These are phyloP conservation scores for Mactra quadrangularis DNA, from an alignment of 1,140 invertebrate species.

Conservation along the genomic window DNA sequence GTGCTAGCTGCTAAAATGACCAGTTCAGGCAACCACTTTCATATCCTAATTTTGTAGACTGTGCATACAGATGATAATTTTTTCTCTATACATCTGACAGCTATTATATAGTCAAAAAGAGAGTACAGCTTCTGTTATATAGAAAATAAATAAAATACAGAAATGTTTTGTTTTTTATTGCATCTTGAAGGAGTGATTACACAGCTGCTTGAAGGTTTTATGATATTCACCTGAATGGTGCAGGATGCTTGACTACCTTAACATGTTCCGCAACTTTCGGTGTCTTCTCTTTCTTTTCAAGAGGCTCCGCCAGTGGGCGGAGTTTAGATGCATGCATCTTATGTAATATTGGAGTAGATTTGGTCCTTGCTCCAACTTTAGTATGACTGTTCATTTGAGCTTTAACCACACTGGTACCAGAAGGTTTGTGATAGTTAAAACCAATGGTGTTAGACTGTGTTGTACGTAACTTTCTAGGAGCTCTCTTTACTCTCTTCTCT, in stretches of 20 bases:
- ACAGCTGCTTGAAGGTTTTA: background rate
- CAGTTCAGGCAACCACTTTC: too few species aligned
- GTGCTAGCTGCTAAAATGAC: too few species aligned
- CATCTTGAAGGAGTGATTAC: conserved; percentile 28
- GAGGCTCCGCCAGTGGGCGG: conserved; percentile 3
- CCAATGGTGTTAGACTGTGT: conserved; percentile 24
- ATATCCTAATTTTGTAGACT: too few species aligned
- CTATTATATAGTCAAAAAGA: too few species aligned
- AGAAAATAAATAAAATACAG: background rate
- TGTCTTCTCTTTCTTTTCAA: conserved; percentile 32
- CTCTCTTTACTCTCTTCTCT: conserved; percentile 30
- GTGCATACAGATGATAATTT: too few species aligned
- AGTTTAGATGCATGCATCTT: background rate
- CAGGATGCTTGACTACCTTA: conserved; percentile 67
- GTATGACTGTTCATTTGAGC: conserved; percentile 41
- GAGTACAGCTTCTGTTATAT: conserved; percentile 35
- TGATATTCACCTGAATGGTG: conserved; percentile 68
- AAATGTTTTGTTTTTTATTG: conserved; percentile 3
- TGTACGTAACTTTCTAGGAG: conserved; percentile 45
- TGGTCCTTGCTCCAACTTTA: conserved; percentile 4
- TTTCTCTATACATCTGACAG: too few species aligned
- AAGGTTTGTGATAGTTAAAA: conserved; percentile 18
- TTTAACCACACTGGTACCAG: conserved; percentile 42
- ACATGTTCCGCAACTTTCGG: conserved; percentile 55
- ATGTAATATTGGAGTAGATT: conserved; percentile 8